Evolutionary conservation across 2,888 invertebrate genomes (phyloP), one percentile per base, ranked within the genome.

Genomic region (Dryobota labecula): DNA sequence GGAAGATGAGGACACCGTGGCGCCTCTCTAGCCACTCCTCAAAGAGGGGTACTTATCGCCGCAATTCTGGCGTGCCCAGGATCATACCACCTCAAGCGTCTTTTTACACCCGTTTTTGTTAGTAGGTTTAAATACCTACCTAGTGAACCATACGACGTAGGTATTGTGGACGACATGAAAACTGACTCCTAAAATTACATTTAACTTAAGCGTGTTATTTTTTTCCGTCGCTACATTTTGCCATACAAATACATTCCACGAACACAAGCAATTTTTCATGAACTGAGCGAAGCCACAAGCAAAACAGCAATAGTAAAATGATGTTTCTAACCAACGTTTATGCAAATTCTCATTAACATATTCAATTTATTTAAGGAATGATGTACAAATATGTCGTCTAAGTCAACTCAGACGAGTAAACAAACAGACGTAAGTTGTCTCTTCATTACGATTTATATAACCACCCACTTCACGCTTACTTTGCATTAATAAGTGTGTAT

Each of bases 281-380:
- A 51, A 27, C 27, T 18, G 18, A 43, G 43, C 0, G 11, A 11
- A 13, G 6, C 1, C 11, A 13, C 11, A 27, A 49, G 24, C 9
- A 43, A 51, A 76, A n/a, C 27, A 8, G 24, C 27, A 47, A 57
- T 38, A n/a, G n/a, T 70, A 58, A 36, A 47, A 58, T 68, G 6
- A 56, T 43, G 45, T 77, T 77, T 41, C 27, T 7, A 47, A 75
- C 61, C 27, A 58, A 47, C 41, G 53, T 71, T 58, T 47, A 58
- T 41, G 33, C 18, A 47, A 49, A 75, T 49, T 69, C 62, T 69
- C 69, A 80, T 80, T 80, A 78, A 49, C 51, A 69, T 74, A 41
- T 69, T 38, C 61, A 78, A 57, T 80, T 69, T 62, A 47, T 75
- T 64, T n/a, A 13, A 65, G 51, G 43, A 78, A 78, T 80, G 69